Base-by-base conservation (phyloP, 2,113 vertebrate genomes). In the Empidonax traillii region DNA sequence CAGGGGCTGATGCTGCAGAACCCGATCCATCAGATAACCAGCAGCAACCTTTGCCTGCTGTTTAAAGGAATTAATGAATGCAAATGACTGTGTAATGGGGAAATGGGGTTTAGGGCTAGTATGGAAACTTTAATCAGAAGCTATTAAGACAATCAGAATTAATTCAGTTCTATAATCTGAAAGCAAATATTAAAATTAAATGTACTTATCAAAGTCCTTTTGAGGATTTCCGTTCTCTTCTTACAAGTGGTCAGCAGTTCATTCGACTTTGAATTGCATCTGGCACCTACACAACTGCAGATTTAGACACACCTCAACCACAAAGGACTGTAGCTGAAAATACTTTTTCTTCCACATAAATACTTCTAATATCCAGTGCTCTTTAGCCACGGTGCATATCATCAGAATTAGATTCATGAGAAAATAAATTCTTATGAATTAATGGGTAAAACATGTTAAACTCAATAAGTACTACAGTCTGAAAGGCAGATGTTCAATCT, bases 321-420 rank as follows among this genome's bases (percentile, higher is more conserved):
- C 16, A 67, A 56, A 52, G 19, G 35, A 2, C 43, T 44, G 52
- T 1, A 79, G 41, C 14, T 52, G 66, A 44, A 67, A 69, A 56
- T 6, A 22, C 5, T 27, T 93, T 74, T 74, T 39, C 56, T 85
- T 67, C 56, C 33, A 23, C 11, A 17, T 27, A 85, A 52, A 30
- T 71, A 15, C 30, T 67, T 39, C 58, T 75, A 78, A 41, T 11
- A 41, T 0, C 43, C 3, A 39, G 33, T 4, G 9, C 6, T 81
- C 33, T 47, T 63, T 9, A 93, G 56, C 14, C 12, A 63, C 0
- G 1, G 4, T 53, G 39, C 12, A 0, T 6, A 14, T 23, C 47
- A 47, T 20, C 15, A 66, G 14, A 77, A 59, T 14, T 19, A 83
- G 31, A 58, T 52, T 49, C 35, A 67, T 2, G 28, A 47, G 41